Conservation (phyloP, 1,140 invertebrate genomes). For the Calliopsis andreniformis region DNA sequence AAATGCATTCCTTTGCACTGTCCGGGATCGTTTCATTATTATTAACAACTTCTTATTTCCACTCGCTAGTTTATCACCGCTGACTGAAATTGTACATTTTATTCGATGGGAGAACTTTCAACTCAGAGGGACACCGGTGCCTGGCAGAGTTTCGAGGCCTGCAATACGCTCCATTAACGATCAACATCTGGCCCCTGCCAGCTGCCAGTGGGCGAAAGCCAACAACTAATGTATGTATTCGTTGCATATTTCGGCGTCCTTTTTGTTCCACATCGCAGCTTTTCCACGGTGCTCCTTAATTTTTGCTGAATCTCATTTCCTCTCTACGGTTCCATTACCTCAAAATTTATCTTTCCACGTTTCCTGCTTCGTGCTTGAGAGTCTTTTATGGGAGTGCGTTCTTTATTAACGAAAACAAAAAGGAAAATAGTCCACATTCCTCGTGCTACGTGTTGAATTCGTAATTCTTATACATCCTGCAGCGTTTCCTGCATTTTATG, state of each 20-base stretch:
- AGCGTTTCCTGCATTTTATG: no score
- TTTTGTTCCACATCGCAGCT: neutral
- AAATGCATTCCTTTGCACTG: neutral
- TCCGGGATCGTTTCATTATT: neutral
- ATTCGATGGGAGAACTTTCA: no score
- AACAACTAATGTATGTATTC: neutral
- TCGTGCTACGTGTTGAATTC: no score
- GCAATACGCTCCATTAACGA: slow-evolving; percentile 41
- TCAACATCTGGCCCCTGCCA: slow-evolving; percentile 63
- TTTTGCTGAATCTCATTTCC: no score
- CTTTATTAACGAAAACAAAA: no score
- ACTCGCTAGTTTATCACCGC: neutral
- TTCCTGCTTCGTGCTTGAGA: no score
- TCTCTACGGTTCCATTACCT: no score
- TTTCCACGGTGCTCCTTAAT: no score
- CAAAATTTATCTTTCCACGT: no score
- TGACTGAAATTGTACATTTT: slow-evolving; percentile 6
- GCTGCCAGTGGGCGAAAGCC: slow-evolving; percentile 58
- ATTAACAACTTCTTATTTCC: neutral
- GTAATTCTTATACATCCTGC: no score
- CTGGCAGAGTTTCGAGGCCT: slow-evolving; percentile 30
- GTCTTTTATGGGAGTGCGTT: no score
- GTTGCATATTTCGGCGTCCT: slow-evolving; percentile 14
- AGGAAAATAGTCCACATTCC: no score
- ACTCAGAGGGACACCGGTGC: slow-evolving; percentile 5